Conservation (phyloP, 2,113 vertebrate genomes). For the Mastomys natalensis region DNA sequence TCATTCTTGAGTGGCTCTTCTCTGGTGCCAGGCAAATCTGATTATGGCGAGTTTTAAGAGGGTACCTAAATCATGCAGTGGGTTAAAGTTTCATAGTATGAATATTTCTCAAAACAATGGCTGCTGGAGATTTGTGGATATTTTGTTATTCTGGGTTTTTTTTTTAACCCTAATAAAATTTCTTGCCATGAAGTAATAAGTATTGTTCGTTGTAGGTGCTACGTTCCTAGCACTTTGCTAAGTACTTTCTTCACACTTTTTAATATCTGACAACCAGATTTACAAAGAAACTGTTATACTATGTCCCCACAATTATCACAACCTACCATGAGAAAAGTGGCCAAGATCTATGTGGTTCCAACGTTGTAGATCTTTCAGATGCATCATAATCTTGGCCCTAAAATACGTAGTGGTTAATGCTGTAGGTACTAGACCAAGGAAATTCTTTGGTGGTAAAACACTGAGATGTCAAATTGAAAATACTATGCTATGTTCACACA, state of each 20-base stretch:
- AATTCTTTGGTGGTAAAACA: background rate
- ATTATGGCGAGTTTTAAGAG: constrained; percentile 71
- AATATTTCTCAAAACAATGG: constrained; percentile 71
- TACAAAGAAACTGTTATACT: background rate
- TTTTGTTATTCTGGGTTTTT: constrained; percentile 54
- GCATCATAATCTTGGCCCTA: background rate
- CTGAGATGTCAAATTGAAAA: background rate
- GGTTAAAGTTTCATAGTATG: constrained; percentile 60
- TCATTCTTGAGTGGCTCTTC: constrained; percentile 73
- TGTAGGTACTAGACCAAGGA: background rate
- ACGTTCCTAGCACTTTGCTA: background rate
- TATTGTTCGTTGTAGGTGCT: background rate
- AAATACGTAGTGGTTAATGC: background rate
- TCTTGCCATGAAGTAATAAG: constrained; percentile 19
- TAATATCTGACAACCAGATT: constrained; percentile 16
- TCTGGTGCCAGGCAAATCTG: constrained; percentile 71
- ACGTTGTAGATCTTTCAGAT: background rate
- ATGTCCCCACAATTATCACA: background rate
- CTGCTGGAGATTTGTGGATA: constrained; percentile 53
- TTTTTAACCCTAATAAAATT: constrained; percentile 61
- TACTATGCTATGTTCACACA: background rate
- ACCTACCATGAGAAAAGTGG: background rate
- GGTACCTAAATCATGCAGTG: constrained; percentile 62
- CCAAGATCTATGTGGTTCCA: background rate
- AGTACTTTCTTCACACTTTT: constrained; percentile 20